Conservation (phyloP, 2,797 vertebrate genomes). For the Furcifer pardalis region DNA sequence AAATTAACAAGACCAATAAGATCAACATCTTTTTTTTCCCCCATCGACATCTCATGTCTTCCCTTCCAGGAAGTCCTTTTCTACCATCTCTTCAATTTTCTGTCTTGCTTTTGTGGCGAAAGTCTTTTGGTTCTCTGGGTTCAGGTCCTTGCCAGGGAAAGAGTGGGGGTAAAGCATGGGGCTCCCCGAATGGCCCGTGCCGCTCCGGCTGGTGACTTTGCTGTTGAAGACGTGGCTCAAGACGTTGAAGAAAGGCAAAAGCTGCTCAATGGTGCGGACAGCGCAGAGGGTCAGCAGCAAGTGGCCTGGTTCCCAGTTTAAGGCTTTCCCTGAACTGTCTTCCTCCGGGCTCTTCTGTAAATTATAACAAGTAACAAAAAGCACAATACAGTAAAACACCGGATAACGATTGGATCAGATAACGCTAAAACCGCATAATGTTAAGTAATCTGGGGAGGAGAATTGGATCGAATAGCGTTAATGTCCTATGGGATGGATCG, state of each 20-base stretch:
- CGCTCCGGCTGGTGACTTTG: constrained; percentile 90
- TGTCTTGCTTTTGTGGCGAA: constrained; percentile 94
- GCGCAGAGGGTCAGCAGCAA: constrained; percentile 90
- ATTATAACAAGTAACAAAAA: constrained; percentile 12
- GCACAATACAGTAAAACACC: no score
- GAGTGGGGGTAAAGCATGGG: constrained; percentile 78
- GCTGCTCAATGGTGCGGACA: constrained; percentile 96
- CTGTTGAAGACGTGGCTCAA: constrained; percentile 97
- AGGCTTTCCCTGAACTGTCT: constrained; percentile 85
- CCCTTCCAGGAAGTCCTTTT: constrained; percentile 98
- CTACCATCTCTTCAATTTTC: constrained; percentile 98
- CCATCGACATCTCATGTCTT: constrained; percentile 85
- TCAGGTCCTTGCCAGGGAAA: constrained; percentile 87
- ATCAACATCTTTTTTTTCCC: constrained; percentile 50
- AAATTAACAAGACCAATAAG: constrained; percentile 67
- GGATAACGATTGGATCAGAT: no score
- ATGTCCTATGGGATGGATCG: no score
- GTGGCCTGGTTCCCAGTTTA: constrained; percentile 94
- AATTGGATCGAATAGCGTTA: no score
- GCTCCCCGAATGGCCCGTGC: constrained; percentile 80
- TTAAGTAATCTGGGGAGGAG: no score
- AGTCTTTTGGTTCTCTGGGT: constrained; percentile 93
- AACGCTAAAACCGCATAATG: no score
- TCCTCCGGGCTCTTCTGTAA: constrained; percentile 95
- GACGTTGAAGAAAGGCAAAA: constrained; percentile 95